Evolutionary conservation across 1,140 invertebrate species (phyloP).

Genomic region (Camponotus vicinus): DNA sequence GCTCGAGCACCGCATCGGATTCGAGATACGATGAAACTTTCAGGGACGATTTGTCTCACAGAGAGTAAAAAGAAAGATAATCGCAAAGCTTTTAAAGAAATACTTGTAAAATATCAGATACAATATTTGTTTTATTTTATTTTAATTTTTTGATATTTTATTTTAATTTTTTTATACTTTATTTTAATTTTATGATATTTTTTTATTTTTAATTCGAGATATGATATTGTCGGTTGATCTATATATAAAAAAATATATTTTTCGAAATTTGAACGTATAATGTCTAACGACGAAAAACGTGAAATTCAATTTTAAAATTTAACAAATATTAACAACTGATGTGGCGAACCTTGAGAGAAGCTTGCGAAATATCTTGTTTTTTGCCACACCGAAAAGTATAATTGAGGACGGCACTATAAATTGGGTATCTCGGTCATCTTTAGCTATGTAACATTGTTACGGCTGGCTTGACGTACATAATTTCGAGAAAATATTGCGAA

Average conservation of each 20-base stretch:
- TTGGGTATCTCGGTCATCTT: slow-evolving; percentile 38
- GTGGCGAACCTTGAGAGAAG: not conserved
- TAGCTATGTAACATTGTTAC: slow-evolving; percentile 54
- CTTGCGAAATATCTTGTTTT: slow-evolving; percentile 17
- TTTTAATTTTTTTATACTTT: not conserved
- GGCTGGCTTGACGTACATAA: slow-evolving; percentile 52
- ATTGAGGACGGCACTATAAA: slow-evolving; percentile 38
- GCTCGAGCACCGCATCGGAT: slow-evolving; percentile 8
- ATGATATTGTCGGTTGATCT: too few species aligned
- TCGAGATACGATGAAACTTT: slow-evolving; percentile 18
- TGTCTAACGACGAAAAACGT: not conserved
- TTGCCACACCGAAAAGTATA: slow-evolving; percentile 46
- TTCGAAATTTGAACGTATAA: not conserved
- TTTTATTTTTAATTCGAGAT: not conserved
- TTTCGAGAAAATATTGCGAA: slow-evolving; percentile 67
- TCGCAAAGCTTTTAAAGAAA: not conserved
- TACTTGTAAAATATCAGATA: not conserved
- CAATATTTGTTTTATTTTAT: not conserved
- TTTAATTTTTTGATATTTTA: not conserved
- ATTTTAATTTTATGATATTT: not conserved
- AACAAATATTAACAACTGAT: not conserved
- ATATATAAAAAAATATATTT: not conserved
- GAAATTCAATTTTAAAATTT: not conserved
- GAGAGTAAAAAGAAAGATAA: not conserved
- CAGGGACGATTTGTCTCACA: not conserved